These are phyloP conservation scores for Drosophila ironensis DNA, from an alignment of 1,140 invertebrate species.

Conservation along the genomic window DNA sequence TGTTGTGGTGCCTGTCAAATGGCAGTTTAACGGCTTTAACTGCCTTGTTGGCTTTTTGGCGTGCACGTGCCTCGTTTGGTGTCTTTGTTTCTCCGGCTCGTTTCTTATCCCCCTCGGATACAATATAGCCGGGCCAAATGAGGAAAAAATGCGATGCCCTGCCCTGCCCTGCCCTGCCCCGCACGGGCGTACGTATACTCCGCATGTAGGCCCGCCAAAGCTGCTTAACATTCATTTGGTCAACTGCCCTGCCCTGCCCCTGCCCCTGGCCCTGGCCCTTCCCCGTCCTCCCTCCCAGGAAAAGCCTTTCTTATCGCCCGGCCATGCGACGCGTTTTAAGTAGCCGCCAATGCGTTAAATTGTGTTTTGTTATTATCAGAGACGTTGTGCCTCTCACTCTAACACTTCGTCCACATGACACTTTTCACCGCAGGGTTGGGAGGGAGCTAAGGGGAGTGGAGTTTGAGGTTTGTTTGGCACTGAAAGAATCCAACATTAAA, in stretches of 20 bases:
- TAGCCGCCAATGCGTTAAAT: constrained; percentile 78
- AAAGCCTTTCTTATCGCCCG: constrained; percentile 57
- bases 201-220: constrained; percentile 29
- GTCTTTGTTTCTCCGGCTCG: constrained; percentile 12
- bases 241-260: constrained; percentile 33
- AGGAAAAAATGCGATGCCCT: constrained; percentile 31
- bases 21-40: constrained; percentile 61
- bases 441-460: neutral
- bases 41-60: constrained; percentile 23
- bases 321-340: constrained; percentile 77
- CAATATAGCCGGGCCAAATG: constrained; percentile 24
- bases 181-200: too few species aligned
- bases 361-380: constrained; percentile 74
- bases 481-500: neutral
- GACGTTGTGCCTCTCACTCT: constrained; percentile 28
- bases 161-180: too few species aligned
- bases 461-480: neutral
- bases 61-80: constrained; percentile 51
- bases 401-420: constrained; percentile 59
- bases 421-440: constrained; percentile 20
- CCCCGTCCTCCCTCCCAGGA: neutral
- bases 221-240: constrained; percentile 76
- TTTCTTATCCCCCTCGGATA: constrained; percentile 31
- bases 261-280: neutral
- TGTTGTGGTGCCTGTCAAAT: constrained; percentile 53